Evolutionary conservation across 2,797 vertebrate species (phyloP), one percentile per base, ranked within the genome.

Genomic region (Poecilia picta): DNA sequence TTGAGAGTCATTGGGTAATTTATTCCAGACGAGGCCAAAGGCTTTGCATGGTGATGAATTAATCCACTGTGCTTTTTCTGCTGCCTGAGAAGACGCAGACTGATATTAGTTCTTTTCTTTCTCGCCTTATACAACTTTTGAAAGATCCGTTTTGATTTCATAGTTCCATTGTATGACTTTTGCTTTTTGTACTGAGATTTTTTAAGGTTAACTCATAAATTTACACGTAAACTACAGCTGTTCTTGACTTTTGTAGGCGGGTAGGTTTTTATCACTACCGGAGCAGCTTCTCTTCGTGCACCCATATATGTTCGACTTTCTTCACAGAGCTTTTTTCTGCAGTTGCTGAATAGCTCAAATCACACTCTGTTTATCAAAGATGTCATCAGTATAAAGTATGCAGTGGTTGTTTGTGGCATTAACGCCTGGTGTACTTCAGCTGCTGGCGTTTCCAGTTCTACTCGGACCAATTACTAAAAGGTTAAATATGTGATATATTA

Each of bases 61-160:
- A 94, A 93, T 95, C 92, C 91, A 94, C 94, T 95, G 94, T 95
- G 90, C 88, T 90, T 92, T 92, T 91, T 88, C 86, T 88, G 80
- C 87, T 77, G 84, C 76, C 86, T 77, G 89, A 88, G 88, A 87
- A 80, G 62, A 89, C 70, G 36, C 66, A 89, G 77, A 88, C 88
- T 91, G 88, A 91, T 91, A 91, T 91, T 91, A 83, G 72, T 77
- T 82, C 81, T 83, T 76, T 77, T 83, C 74, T 85, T 80, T 51
- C 53, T 70, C 16, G 3, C 81, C 71, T 87, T 74, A 74, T 83
- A 79, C 83, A 57, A 66, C 70, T 62, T 78, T 73, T 53, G 64
- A 8, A 23, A 47, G 51, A 75, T 57, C 55, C 16, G 36, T 10
- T 47, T 23, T 23, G 39, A 28, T 77, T 36, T 55, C 41, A 66